Conservation (phyloP, 2,797 vertebrate genomes). For the Coendou prehensilis region DNA sequence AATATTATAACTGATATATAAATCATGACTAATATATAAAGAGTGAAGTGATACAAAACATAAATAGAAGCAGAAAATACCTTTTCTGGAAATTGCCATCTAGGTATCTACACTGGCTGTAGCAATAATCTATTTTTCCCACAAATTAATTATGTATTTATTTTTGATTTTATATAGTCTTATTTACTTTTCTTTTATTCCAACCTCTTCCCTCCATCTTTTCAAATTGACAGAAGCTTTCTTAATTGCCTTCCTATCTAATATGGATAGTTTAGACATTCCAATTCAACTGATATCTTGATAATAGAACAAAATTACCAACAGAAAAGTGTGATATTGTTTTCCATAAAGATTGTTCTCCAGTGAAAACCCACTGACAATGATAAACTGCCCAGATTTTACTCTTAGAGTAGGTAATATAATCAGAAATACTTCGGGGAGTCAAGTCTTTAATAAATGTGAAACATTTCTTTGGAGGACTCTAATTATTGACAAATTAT, state of each 20-base stretch:
- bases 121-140: constrained; percentile 24
- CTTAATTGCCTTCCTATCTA: constrained; percentile 24
- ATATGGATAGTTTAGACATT: constrained; percentile 55
- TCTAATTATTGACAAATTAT: constrained; percentile 81
- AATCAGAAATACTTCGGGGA: constrained; percentile 62
- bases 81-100: constrained; percentile 44
- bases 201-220: background rate
- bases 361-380: constrained; percentile 57
- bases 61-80: constrained; percentile 29
- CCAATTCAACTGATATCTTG: constrained; percentile 55
- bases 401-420: constrained; percentile 49
- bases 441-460: constrained; percentile 66
- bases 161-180: constrained; percentile 42
- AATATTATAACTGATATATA: constrained; percentile 50
- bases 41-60: constrained; percentile 21
- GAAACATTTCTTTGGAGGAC: constrained; percentile 66
- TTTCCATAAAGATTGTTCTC: constrained; percentile 72
- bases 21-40: background rate
- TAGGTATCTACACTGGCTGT: background rate
- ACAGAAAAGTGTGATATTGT: constrained; percentile 58
- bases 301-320: constrained; percentile 56
- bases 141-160: constrained; percentile 14
- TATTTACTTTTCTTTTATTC: constrained; percentile 50
- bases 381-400: constrained; percentile 74
- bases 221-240: constrained; percentile 42